phyloP scores from a whole-genome alignment of 2,113 vertebrate genomes.

The Abramis brama region DNA sequence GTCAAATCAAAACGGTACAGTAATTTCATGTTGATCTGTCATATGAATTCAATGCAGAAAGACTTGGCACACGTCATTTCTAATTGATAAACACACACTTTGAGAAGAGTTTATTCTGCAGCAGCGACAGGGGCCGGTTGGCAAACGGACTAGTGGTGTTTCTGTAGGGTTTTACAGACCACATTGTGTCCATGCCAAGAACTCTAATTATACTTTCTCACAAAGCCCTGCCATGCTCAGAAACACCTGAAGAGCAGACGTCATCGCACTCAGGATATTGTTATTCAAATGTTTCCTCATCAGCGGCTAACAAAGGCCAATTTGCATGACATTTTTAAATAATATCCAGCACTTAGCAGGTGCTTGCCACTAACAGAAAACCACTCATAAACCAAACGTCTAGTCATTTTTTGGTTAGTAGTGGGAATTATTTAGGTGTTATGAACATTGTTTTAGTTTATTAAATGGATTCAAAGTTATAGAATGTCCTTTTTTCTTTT shows the following conservation, averaged over 20 bases:
- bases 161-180: conserved; percentile 9
- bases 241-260: conserved; percentile 38
- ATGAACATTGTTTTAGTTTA: not conserved
- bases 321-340: conserved; percentile 41
- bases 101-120: not conserved
- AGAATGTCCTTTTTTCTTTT: not conserved
- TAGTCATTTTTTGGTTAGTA: not conserved
- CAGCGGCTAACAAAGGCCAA: conserved; percentile 36
- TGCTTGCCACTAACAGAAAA: conserved; percentile 5
- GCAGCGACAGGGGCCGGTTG: not conserved
- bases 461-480: not conserved
- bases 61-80: not conserved
- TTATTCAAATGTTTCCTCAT: conserved; percentile 44
- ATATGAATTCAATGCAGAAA: not conserved
- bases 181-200: conserved; percentile 18
- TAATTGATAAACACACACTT: not conserved
- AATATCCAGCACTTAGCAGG: conserved; percentile 8
- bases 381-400: not conserved
- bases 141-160: not conserved
- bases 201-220: conserved; percentile 40
- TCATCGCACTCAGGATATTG: conserved; percentile 29
- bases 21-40: not conserved
- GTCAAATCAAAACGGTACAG: not conserved
- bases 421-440: not conserved
- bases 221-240: conserved; percentile 34